Evolutionary conservation across 2,888 invertebrate genomes (phyloP), one percentile per base, ranked within the genome.

Genomic region (Oxycera nigricornis): DNA sequence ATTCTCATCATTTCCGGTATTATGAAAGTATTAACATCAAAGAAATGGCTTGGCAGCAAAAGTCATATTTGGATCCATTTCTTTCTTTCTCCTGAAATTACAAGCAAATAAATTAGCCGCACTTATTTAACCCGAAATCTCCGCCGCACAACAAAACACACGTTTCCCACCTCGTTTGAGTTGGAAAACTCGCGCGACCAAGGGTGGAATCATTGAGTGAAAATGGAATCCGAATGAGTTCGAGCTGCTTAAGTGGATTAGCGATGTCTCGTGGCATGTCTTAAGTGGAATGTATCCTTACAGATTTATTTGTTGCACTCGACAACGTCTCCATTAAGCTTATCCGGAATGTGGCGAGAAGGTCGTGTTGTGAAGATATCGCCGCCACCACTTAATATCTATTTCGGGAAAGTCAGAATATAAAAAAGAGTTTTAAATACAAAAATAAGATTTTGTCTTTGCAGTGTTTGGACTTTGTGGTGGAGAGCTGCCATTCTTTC

Each of bases 211-310:
- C 24, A n/a, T 65, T 65, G 39, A 65, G 52, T 52, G 50, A 68
- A 68, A 68, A 68, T 68, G 50, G 52, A 50, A 72, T 31, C 28
- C 39, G 28, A 72, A 57, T 41, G 31, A 72, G 41, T 59, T 59
- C 39, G 39, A 68, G 55, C 52, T 17, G 61, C 74, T 72, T 74
- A 74, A 74, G 74, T 74, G 74, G 76, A 74, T 74, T 76, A 74
- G 67, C 55, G 72, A 24, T 74, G 76, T 74, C 76, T 76, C 74
- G 73, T 76, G 76, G 73, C 76, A 73, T 76, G 72, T 74, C 74
- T 76, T 76, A 76, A 76, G 74, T 74, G 76, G 72, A 72, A 73
- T 59, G 59, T 68, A 73, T 46, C 73, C 62, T 14, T 30, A 30
- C 24, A 50, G 31, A 70, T 70, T 70, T 52, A 52, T 70, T 70